Evolutionary conservation across 2,888 invertebrate genomes (phyloP).

Genomic region (Celastrina argiolus): DNA sequence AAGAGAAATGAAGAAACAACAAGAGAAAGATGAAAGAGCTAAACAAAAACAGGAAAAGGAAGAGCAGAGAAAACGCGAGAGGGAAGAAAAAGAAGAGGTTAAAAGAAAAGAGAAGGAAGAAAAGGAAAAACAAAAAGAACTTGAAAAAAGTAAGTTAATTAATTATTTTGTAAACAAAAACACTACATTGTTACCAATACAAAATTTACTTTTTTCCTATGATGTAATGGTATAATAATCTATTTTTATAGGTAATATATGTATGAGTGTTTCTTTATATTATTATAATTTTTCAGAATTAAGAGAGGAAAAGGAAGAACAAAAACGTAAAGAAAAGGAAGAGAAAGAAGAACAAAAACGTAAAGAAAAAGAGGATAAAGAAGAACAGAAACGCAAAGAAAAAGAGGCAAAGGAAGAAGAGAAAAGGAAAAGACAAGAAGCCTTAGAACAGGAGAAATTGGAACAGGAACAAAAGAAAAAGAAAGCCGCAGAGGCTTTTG

Average conservation of each 20-base stretch:
- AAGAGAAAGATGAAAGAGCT: constrained; percentile 70
- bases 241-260: background rate
- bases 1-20: constrained; percentile 59
- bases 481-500: constrained; percentile 87
- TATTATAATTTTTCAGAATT: constrained; percentile 44
- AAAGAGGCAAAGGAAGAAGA: constrained; percentile 78
- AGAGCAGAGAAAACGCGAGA: constrained; percentile 56
- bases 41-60: constrained; percentile 65
- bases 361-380: constrained; percentile 68
- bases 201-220: too few species aligned
- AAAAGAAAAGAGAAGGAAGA: constrained; percentile 71
- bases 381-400: constrained; percentile 70
- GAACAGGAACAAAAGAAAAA: constrained; percentile 87
- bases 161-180: too few species aligned
- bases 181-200: too few species aligned
- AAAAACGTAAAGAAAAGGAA: constrained; percentile 60
- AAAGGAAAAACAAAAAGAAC: constrained; percentile 72
- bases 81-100: constrained; percentile 67
- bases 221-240: too few species aligned
- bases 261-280: background rate
- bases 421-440: constrained; percentile 79
- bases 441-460: constrained; percentile 79
- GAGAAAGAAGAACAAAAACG: constrained; percentile 67
- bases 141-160: constrained; percentile 77
- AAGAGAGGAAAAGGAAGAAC: constrained; percentile 59